phyloP scores from a whole-genome alignment of 2,888 invertebrate genomes.

The Cryptops parisi region DNA sequence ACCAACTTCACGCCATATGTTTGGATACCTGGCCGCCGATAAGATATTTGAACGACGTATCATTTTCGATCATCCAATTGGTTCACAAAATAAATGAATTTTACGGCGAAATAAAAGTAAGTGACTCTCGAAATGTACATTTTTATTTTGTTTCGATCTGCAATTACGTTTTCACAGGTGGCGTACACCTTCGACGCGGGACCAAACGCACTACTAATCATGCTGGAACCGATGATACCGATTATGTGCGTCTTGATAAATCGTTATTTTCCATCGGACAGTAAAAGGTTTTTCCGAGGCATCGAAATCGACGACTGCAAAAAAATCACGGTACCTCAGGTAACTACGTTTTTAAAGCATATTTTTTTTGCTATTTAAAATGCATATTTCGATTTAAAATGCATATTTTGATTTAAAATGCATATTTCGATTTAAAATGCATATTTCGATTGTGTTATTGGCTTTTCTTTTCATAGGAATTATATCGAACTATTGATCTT shows the following conservation, averaged over 20 bases:
- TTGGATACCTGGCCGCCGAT: constrained; percentile 89
- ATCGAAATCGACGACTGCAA: constrained; percentile 31
- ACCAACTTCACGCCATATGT: constrained; percentile 89
- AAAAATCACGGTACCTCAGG: too few species aligned
- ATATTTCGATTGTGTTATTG: too few species aligned
- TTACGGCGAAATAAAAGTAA: constrained; percentile 46
- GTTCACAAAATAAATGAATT: constrained; percentile 68
- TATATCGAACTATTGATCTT: constrained; percentile 20
- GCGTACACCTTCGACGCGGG: constrained; percentile 99
- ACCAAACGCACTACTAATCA: constrained; percentile 83
- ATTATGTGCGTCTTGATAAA: constrained; percentile 51
- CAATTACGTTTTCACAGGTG: constrained; percentile 36
- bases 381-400: too few species aligned
- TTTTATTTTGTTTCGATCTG: neutral
- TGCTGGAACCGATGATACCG: constrained; percentile 58
- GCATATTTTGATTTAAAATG: too few species aligned
- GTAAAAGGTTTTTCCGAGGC: constrained; percentile 42
- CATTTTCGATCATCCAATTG: constrained; percentile 60
- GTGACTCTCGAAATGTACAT: neutral
- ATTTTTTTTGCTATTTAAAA: too few species aligned
- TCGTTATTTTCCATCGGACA: constrained; percentile 49
- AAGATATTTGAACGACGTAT: constrained; percentile 79
- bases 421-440: too few species aligned
- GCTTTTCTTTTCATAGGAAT: neutral
- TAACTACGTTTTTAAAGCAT: too few species aligned